Conservation (phyloP, 2,888 invertebrate species). For the Coremacera marginata region DNA sequence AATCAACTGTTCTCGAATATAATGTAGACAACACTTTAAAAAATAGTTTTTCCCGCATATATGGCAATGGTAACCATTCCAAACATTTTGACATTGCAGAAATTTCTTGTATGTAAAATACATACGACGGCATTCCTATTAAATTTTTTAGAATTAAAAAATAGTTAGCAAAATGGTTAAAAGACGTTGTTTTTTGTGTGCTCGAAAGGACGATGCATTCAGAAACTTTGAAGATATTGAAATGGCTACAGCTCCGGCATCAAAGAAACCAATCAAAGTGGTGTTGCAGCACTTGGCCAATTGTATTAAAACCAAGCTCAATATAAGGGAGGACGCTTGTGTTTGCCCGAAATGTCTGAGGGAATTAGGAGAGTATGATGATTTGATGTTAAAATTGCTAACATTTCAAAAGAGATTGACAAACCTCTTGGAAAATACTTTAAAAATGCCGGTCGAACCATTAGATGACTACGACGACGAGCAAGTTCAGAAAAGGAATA, state of each 20-base stretch:
- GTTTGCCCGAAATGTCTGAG: conserved; percentile 59
- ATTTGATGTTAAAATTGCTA: conserved; percentile 63
- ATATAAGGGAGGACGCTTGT: conserved; percentile 52
- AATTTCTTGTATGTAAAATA: no score
- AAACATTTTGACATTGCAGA: no score
- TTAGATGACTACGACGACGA: conserved; percentile 41
- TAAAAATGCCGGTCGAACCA: conserved; percentile 38
- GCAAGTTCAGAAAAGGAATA: conserved; percentile 33
- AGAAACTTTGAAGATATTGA: conserved; percentile 51
- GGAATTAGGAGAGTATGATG: conserved; percentile 60
- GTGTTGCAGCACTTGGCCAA: conserved; percentile 62
- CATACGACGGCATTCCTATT: no score
- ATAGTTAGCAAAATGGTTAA: conserved; percentile 51
- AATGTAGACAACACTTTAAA: no score
- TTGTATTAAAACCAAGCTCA: conserved; percentile 59
- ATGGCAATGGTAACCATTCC: no score
- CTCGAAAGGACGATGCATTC: conserved; percentile 51
- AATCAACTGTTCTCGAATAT: no score
- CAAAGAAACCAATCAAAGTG: conserved; percentile 59
- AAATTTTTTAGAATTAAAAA: neutral
- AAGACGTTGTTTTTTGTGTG: conserved; percentile 58
- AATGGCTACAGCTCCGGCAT: conserved; percentile 57
- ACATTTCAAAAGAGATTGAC: conserved; percentile 60
- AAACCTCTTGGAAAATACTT: conserved; percentile 54
- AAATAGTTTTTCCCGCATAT: no score